Base-by-base conservation (phyloP, 2,888 invertebrate genomes). In the Minunthozetes semirufus region DNA sequence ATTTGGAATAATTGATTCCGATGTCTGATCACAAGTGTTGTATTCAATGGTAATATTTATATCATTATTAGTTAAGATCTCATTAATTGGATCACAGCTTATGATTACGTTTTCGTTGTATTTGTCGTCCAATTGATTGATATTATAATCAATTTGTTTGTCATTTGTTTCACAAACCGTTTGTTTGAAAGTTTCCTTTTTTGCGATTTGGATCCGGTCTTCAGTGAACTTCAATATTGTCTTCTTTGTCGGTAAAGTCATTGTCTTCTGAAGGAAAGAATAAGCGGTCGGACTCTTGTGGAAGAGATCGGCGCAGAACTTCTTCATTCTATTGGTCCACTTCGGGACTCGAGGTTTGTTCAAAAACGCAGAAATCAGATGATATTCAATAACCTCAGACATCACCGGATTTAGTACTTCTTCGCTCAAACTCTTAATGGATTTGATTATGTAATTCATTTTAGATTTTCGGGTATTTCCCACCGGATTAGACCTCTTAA, bases 201-300 rank as follows among this genome's bases (percentile, higher is more conserved):
- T 46, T 27, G n/a, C 17, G 9, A 17, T 66, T 66, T 66, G 63
- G 33, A 19, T 38, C 38, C n/a, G n/a, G 11, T 66, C 11, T 48
- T 70, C 48, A 15, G 46, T 27, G 22, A 70, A 70, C 46, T 46
- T 70, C n/a, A 46, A n/a, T 27, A 70, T 22, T 15, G 70, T 70
- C 46, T 70, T 46, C 17, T 70, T 70, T 19, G 70, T 48, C 22
- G 70, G 70, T 17, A 70, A 48, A 48, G 70, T 48, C 13, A 70
- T 48, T 15, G 70, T 70, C 48, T 70, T 70, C 17, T 46, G 46
- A 9, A 70, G 48, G 5, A 70, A 70, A 48, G 22, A 19, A 70
- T 70, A 70, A 48, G 70, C 48, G 46, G 42, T 27, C 15, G 70
- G 46, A 70, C 70, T 70, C 70, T 70, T 70, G 22, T 70, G 46